Conservation (phyloP, 92 coral and sea anemone genomes). For the Galaxea fascicularis region DNA sequence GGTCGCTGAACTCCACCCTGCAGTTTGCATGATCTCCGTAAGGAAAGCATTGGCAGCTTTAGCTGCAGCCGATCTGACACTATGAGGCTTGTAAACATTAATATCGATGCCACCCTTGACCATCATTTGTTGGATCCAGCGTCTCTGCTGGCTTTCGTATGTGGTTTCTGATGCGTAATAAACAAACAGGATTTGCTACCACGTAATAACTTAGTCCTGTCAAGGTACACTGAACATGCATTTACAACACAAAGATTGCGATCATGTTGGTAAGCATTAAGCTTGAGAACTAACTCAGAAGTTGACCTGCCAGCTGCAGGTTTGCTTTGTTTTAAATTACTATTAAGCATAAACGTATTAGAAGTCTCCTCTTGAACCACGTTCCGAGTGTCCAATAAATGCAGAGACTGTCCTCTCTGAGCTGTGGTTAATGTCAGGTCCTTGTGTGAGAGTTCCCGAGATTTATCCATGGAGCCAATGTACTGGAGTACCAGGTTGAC, state of each 20-base stretch:
- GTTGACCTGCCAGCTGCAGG: conserved; percentile 46
- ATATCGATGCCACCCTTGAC: conserved; percentile 60
- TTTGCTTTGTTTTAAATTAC: conserved; percentile 63
- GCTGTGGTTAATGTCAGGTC: conserved; percentile 42
- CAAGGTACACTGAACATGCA: conserved; percentile 51
- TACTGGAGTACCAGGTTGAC: conserved; percentile 39
- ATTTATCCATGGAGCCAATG: conserved; percentile 11
- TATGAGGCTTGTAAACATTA: conserved; percentile 63
- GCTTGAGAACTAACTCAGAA: conserved; percentile 43
- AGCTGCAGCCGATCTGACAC: conserved; percentile 74
- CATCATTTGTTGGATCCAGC: conserved; percentile 70
- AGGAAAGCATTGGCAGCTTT: conserved; percentile 55
- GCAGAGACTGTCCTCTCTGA: conserved; percentile 54
- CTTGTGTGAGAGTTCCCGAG: conserved; percentile 32
- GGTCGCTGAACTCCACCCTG: conserved; percentile 68
- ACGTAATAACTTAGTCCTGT: conserved; percentile 20
- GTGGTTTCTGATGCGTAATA: conserved; percentile 71
- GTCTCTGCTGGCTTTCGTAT: conserved; percentile 69
- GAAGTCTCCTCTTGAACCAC: conserved; percentile 45
- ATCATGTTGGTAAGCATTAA: conserved; percentile 46
- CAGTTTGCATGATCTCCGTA: conserved; percentile 63
- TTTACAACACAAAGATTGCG: conserved; percentile 51
- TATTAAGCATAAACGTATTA: conserved; percentile 41
- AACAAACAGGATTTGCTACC: conserved; percentile 58
- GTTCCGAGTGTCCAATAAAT: conserved; percentile 39